Percentiles rank a stretch among this genome's conserved stretches.
phyloP scores from a whole-genome alignment of 2,113 vertebrate species.

The Anarhynchus alexandrinus region DNA sequence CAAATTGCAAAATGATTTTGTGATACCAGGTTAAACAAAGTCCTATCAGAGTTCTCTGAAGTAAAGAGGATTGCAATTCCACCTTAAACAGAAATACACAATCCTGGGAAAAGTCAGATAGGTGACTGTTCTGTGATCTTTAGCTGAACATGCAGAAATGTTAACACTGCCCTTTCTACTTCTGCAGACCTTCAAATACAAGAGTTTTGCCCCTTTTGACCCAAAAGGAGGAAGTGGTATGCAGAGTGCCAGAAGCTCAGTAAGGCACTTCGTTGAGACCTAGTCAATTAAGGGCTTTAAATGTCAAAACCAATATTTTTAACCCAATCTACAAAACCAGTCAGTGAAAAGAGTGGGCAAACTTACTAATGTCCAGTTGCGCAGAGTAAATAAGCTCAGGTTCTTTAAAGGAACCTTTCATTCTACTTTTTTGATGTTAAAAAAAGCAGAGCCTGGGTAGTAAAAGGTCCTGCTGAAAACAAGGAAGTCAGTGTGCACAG shows the following conservation, averaged over 20 bases:
- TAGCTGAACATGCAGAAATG: constrained; percentile 23
- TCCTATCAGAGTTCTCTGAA: background rate
- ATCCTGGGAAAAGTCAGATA: constrained; percentile 15
- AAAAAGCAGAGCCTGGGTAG: background rate
- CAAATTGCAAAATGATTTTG: background rate
- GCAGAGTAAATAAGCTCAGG: background rate
- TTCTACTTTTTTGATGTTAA: background rate
- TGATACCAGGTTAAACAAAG: background rate
- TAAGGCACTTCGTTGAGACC: background rate
- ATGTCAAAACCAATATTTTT: constrained; percentile 43
- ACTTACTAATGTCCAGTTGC: background rate
- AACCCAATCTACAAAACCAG: constrained; percentile 8
- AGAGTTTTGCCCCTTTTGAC: constrained; percentile 51
- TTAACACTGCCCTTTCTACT: constrained; percentile 38
- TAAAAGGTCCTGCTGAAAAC: background rate
- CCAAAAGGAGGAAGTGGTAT: constrained; percentile 23
- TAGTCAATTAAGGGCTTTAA: constrained; percentile 42
- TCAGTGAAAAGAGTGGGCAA: background rate
- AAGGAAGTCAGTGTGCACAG: background rate
- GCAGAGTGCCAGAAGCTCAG: constrained; percentile 11
- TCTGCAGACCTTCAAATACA: constrained; percentile 36
- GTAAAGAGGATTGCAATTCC: background rate
- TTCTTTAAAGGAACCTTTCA: constrained; percentile 21
- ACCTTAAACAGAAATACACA: background rate
- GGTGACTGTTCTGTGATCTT: constrained; percentile 8